Conservation (phyloP, 1,140 invertebrate genomes). For the Plutomurus gul region DNA sequence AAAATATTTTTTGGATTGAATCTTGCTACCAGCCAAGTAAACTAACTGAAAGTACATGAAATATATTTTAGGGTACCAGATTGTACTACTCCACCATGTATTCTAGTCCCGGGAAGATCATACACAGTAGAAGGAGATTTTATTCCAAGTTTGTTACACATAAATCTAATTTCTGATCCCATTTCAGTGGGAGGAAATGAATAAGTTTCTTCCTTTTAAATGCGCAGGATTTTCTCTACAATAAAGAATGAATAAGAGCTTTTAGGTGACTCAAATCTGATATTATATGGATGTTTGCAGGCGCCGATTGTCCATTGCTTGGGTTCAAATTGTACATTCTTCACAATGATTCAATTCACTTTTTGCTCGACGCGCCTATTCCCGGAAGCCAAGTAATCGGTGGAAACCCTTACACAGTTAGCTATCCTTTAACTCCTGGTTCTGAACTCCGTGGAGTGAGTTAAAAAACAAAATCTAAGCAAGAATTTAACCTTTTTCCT, state of each 20-base stretch:
- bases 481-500: too few relatives aligned
- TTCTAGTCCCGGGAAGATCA: not conserved
- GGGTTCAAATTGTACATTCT: slow-evolving; percentile 1
- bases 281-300: not conserved
- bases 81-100: not conserved
- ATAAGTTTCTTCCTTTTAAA: too few relatives aligned
- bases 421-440: not conserved
- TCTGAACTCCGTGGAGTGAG: not conserved
- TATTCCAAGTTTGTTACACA: not conserved
- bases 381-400: not conserved
- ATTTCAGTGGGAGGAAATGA: too few relatives aligned
- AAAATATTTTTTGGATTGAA: too few relatives aligned
- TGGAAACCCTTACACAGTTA: not conserved
- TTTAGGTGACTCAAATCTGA: not conserved
- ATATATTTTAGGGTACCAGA: not conserved
- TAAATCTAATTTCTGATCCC: not conserved
- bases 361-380: not conserved
- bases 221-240: not conserved
- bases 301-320: not conserved
- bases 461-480: not conserved
- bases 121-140: not conserved
- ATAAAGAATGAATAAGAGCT: not conserved
- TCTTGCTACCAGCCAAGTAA: not conserved
- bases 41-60: not conserved
- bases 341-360: not conserved